phyloP scores from a whole-genome alignment of 2,113 vertebrate species.

The Takifugu bimaculatus region DNA sequence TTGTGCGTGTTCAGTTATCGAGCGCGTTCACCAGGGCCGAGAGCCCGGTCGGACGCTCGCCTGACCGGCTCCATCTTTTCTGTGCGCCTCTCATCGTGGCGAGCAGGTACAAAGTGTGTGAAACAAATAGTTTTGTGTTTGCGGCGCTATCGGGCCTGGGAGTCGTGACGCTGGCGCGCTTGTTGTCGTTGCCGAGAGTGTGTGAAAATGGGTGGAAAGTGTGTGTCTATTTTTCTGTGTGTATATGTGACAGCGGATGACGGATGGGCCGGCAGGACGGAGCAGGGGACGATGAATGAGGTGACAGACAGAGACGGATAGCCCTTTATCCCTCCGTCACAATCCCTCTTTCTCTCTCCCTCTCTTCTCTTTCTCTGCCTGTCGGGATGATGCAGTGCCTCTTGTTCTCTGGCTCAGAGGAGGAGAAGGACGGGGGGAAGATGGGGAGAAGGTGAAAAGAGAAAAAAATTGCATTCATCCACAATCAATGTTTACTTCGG shows the following conservation, averaged over 20 bases:
- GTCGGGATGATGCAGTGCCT: conserved; percentile 98
- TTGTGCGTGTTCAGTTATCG: background rate
- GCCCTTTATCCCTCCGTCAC: conserved; percentile 87
- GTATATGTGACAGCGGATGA: conserved; percentile 90
- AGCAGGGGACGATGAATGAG: conserved; percentile 94
- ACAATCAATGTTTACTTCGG: conserved; percentile 63
- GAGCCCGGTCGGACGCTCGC: no score
- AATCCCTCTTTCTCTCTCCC: conserved; percentile 87
- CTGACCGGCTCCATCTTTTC: background rate
- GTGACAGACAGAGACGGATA: conserved; percentile 94
- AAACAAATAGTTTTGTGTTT: background rate
- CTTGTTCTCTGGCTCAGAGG: conserved; percentile 79
- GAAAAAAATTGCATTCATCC: conserved; percentile 67
- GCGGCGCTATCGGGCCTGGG: background rate
- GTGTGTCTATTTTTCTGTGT: conserved; percentile 71
- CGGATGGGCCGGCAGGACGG: conserved; percentile 88
- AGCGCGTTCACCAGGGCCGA: no score
- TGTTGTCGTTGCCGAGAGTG: conserved; percentile 42
- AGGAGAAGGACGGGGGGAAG: conserved; percentile 49
- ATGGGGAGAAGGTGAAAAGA: conserved; percentile 49
- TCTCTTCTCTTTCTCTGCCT: conserved; percentile 79
- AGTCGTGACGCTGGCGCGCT: conserved; percentile 34
- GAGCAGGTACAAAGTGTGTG: no score
- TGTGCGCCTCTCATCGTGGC: no score
- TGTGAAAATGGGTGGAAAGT: conserved; percentile 46